Evolutionary conservation across 2,888 invertebrate species (phyloP).

Genomic region (Endomychus coccineus): DNA sequence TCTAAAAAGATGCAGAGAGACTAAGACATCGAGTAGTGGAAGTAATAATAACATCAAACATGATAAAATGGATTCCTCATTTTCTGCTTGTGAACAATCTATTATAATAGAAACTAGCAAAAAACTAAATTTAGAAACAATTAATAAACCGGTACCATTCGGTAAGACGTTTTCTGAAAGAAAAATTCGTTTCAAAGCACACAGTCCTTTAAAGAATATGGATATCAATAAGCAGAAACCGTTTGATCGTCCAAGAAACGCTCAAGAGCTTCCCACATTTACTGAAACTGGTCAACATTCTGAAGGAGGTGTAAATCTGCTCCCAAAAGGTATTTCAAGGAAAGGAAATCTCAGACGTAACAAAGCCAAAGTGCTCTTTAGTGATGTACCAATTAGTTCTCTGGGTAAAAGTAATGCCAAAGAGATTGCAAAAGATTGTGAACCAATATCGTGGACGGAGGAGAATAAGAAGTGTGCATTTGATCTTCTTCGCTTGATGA

Average conservation of each 20-base stretch:
- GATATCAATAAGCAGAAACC: slow-evolving; percentile 23
- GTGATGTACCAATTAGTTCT: not conserved
- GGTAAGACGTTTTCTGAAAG: slow-evolving; percentile 37
- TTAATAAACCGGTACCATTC: slow-evolving; percentile 38
- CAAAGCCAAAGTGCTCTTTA: not conserved
- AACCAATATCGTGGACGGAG: slow-evolving; percentile 36
- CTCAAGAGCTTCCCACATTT: slow-evolving; percentile 5
- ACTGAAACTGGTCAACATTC: not conserved
- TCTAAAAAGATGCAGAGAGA: slow-evolving; percentile 34
- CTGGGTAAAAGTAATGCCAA: slow-evolving; percentile 2
- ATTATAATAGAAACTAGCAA: slow-evolving; percentile 38
- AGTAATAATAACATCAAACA: slow-evolving; percentile 16
- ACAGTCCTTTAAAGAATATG: slow-evolving; percentile 38
- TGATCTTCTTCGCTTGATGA: slow-evolving; percentile 37
- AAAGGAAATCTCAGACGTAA: not conserved
- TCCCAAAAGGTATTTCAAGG: slow-evolving; percentile 5
- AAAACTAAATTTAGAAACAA: slow-evolving; percentile 36
- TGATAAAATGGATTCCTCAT: slow-evolving; percentile 38
- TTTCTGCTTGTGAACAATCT: slow-evolving; percentile 35
- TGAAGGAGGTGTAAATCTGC: not conserved
- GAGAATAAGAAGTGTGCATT: slow-evolving; percentile 40
- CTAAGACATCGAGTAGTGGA: slow-evolving; percentile 15
- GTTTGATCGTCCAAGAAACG: slow-evolving; percentile 12
- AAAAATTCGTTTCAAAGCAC: slow-evolving; percentile 37
- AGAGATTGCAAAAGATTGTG: slow-evolving; percentile 12